A percentile compares a stretch with the other conserved stretches of the same genome.
Evolutionary conservation across 2,113 vertebrate genomes (phyloP).

Genomic region (Sinocyclocheilus anshuiensis): DNA sequence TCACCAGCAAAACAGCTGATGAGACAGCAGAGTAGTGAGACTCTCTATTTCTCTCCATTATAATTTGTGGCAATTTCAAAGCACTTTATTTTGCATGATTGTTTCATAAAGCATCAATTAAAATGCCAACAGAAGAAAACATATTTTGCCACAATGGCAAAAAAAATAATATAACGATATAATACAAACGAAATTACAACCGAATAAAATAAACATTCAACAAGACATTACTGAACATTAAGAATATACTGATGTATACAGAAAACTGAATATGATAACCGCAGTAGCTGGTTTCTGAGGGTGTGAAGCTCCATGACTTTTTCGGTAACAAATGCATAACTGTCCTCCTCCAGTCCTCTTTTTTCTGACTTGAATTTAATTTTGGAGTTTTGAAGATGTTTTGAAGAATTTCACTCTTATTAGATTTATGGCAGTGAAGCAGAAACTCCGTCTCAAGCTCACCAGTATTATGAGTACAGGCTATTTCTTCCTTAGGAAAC

Average conservation of each 20-base stretch:
- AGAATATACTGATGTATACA: neutral
- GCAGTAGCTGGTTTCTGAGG: neutral
- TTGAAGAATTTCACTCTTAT: neutral
- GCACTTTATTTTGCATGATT: neutral
- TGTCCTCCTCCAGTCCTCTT: no score
- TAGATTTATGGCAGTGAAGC: neutral
- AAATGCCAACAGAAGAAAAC: neutral
- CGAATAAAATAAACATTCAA: neutral
- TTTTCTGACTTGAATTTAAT: neutral
- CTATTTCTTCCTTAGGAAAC: neutral
- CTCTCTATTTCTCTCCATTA: neutral
- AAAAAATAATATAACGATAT: no score
- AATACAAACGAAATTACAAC: neutral
- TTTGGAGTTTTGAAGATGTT: constrained; percentile 1
- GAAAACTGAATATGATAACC: constrained; percentile 1
- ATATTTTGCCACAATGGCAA: neutral
- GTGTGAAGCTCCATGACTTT: neutral
- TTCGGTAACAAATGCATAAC: neutral
- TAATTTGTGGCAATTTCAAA: neutral
- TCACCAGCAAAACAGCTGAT: neutral
- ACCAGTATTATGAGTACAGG: neutral
- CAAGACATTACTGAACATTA: neutral
- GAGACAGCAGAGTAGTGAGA: neutral
- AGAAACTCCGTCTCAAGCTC: neutral
- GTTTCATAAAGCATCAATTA: neutral